Evolutionary conservation across 1,140 invertebrate species (phyloP).

Genomic region (Stegodyphus dumicola): DNA sequence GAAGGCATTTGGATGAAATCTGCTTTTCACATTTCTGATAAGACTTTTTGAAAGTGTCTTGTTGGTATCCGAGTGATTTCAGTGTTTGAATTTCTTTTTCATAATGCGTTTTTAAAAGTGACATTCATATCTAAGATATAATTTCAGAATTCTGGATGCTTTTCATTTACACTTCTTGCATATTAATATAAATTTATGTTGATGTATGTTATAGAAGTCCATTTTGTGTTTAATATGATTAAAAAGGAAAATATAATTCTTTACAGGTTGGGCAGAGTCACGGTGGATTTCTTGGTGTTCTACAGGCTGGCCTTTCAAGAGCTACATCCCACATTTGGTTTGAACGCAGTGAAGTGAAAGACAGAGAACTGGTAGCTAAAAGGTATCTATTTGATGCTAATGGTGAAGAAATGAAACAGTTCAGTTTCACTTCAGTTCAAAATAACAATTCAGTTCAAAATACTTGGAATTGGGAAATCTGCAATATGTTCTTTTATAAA

Average conservation of each 20-base stretch:
- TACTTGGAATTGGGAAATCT: not conserved
- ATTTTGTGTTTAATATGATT: too few species aligned
- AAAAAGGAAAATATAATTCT: not conserved
- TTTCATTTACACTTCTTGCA: too few species aligned
- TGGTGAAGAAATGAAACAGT: constrained; percentile 68
- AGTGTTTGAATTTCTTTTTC: too few species aligned
- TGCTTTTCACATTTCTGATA: too few species aligned
- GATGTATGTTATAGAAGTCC: too few species aligned
- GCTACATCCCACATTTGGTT: constrained; percentile 99
- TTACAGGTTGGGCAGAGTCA: constrained; percentile 94
- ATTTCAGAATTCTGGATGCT: too few species aligned
- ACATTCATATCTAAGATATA: too few species aligned
- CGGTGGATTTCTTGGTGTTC: constrained; percentile 84
- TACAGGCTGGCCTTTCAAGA: constrained; percentile 90
- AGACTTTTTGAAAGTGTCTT: too few species aligned
- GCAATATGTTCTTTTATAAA: not conserved
- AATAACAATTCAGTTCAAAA: not conserved
- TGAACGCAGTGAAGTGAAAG: constrained; percentile 95
- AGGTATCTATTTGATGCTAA: constrained; percentile 66
- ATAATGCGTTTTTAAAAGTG: too few species aligned
- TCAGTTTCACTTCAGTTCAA: not conserved
- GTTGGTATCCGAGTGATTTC: too few species aligned
- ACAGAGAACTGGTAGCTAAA: constrained; percentile 87
- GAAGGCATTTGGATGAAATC: too few species aligned
- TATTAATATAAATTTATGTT: too few species aligned